Base-by-base conservation (phyloP, 2,888 invertebrate species). In the Chesias legatella region DNA sequence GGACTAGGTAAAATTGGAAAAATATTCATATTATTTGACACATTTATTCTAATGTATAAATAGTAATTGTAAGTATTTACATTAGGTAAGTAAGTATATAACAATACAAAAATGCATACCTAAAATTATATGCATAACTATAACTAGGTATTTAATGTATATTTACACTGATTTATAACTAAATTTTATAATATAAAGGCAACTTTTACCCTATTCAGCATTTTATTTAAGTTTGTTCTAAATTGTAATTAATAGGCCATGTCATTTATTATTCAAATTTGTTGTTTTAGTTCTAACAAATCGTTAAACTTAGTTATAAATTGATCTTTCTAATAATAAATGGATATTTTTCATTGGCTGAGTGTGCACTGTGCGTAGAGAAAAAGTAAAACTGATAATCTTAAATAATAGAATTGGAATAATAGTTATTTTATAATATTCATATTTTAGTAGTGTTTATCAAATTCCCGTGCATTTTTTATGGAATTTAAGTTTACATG, bases 11-110 rank as follows among this genome's bases (percentile, higher is more conserved):
- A 2, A 17, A 17, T 17, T 17, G 13, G 13, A 17, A 44, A 47
- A 54, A 50, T 39, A 45, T 40, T 17, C 20, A n/a, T 29, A 39
- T 10, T 38, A 46, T 51, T 66, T 58, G 64, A 61, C 66, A 65
- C 58, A 68, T 65, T 82, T 83, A 84, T 78, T 83, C 62, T 73
- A 75, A 71, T 76, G 72, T 81, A 75, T 80, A 82, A 80, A 79
- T 82, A 82, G 64, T 69, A 71, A 68, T 60, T 53, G 49, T 75
- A 29, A 7, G 7, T 41, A 73, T 74, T 63, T 77, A 81, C 75
- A 77, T 40, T 48, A 51, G 33, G 65, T 69, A 43, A 29, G 8
- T 45, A 42, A 39, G 30, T 45, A 30, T 45, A 66, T 69, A 74
- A 80, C 73, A 73, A 72, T 78, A 79, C 69, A 79, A 78, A 80